These are phyloP conservation scores for Lampris incognitus DNA, from an alignment of 2,113 vertebrate species.

Conservation along the genomic window DNA sequence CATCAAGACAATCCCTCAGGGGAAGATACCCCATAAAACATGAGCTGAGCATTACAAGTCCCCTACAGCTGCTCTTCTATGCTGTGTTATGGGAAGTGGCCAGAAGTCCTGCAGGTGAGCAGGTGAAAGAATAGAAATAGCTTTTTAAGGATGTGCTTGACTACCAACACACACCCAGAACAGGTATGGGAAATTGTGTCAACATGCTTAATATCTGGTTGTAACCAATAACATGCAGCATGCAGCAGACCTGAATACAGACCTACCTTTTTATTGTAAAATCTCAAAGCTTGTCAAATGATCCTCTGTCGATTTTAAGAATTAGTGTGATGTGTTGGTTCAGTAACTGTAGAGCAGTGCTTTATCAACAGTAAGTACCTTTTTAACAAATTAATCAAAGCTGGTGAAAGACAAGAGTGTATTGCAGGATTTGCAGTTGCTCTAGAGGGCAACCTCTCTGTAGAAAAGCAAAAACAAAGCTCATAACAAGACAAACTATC, in stretches of 20 bases:
- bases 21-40: neutral
- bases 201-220: neutral
- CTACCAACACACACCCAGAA: conserved; percentile 35
- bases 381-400: neutral
- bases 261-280: neutral
- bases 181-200: conserved; percentile 33
- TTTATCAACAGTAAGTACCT: no score
- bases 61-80: conserved; percentile 37
- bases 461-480: no score
- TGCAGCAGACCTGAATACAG: neutral
- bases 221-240: conserved; percentile 16
- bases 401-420: neutral
- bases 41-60: conserved; percentile 6
- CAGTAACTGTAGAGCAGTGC: conserved; percentile 2
- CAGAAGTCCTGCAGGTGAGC: conserved; percentile 35
- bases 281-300: neutral
- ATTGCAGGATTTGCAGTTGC: neutral
- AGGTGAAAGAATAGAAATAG: neutral
- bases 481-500: no score
- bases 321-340: neutral
- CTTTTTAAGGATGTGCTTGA: conserved; percentile 8
- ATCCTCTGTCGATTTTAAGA: neutral
- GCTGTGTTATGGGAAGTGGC: conserved; percentile 17
- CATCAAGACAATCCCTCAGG: neutral
- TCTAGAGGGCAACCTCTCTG: neutral